These are phyloP conservation scores for Dendrocincla tyrannina DNA, from an alignment of 2,797 vertebrate species.

Conservation along the genomic window DNA sequence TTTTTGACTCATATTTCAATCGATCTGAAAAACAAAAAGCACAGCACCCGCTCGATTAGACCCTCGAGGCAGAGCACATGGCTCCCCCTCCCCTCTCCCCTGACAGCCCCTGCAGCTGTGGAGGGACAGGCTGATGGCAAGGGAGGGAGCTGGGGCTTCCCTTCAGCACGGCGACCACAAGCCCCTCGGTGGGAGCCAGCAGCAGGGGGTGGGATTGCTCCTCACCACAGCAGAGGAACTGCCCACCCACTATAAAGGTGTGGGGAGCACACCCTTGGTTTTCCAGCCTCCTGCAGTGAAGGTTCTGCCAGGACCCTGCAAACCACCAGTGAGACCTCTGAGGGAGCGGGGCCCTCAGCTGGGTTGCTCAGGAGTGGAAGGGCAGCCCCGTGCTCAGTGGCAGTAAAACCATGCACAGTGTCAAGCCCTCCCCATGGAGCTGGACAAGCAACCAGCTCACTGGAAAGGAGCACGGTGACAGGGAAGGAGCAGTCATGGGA, in stretches of 20 bases:
- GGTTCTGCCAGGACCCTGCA: not conserved
- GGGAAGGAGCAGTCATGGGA: not conserved
- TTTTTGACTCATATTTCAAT: slow-evolving; percentile 96
- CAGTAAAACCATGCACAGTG: not conserved
- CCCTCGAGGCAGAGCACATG: not conserved
- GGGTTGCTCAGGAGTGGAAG: not conserved
- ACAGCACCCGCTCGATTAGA: not conserved
- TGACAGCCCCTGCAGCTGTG: fast-evolving
- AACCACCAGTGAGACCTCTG: not conserved
- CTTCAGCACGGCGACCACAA: not conserved
- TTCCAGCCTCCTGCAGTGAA: not conserved
- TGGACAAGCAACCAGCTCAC: not conserved
- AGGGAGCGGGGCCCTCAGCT: fast-evolving
- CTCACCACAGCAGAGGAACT: not conserved
- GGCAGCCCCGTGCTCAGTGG: not conserved
- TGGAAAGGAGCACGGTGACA: not conserved
- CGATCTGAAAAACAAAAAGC: slow-evolving; percentile 87
- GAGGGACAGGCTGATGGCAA: not conserved
- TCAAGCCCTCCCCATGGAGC: not conserved
- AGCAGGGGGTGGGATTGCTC: not conserved
- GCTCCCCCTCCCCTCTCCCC: not conserved
- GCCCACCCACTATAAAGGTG: not conserved
- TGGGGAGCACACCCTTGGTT: fast-evolving
- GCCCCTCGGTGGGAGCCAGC: not conserved
- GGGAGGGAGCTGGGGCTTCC: not conserved